These are phyloP conservation scores for Wiebesia pumilae DNA, from an alignment of 1,140 invertebrate genomes.

Conservation along the genomic window DNA sequence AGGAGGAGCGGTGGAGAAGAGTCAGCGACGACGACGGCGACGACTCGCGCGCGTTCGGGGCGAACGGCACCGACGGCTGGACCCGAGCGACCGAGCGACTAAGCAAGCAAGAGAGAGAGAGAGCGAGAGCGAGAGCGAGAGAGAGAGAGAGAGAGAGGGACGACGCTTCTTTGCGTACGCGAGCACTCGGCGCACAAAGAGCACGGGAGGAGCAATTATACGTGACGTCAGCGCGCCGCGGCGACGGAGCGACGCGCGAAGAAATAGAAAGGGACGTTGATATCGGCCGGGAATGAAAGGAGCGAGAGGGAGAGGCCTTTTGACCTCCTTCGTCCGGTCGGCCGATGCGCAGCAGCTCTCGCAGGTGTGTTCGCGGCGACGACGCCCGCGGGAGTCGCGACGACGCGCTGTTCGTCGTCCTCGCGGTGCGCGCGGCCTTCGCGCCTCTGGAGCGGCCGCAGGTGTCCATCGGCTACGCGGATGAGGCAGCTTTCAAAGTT, in stretches of 20 bases:
- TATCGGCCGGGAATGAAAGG: neutral
- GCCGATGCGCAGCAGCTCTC: too few species aligned
- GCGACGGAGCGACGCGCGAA: slow-evolving; percentile 38
- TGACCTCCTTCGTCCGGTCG: slow-evolving; percentile 5
- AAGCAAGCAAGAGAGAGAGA: neutral
- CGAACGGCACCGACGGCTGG: neutral
- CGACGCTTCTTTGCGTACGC: neutral
- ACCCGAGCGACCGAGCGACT: neutral
- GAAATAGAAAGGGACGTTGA: slow-evolving; percentile 32
- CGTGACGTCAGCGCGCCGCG: slow-evolving; percentile 68
- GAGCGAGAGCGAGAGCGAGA: neutral
- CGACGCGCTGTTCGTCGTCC: neutral
- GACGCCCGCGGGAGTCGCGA: neutral
- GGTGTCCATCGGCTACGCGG: neutral
- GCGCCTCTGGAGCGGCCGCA: neutral
- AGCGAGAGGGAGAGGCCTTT: slow-evolving; percentile 5
- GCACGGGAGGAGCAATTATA: slow-evolving; percentile 70
- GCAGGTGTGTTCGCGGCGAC: neutral
- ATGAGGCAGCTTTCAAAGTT: neutral
- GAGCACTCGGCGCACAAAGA: neutral
- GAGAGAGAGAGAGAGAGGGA: neutral
- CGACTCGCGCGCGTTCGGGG: neutral
- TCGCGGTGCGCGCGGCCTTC: too few species aligned
- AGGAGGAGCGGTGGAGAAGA: neutral
- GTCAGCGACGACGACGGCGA: neutral